Conservation (phyloP, 2,113 vertebrate genomes). For the Plecotus auritus region DNA sequence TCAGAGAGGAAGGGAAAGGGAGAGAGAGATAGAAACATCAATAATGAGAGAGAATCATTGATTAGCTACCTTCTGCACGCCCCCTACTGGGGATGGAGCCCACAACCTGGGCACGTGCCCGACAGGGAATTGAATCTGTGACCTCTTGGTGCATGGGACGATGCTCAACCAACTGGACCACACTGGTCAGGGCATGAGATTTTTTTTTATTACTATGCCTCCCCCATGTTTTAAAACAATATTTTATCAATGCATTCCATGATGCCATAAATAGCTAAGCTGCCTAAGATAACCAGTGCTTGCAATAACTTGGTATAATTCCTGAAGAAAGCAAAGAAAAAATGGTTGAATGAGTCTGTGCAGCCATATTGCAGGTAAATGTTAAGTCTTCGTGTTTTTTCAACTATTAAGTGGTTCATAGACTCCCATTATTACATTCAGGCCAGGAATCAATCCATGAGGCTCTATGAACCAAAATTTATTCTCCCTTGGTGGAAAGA, state of each 20-base stretch:
- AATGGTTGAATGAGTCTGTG: constrained; percentile 19
- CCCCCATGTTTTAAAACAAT: not conserved
- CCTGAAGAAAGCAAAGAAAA: constrained; percentile 10
- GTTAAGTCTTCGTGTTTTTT: not conserved
- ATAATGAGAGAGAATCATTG: not conserved
- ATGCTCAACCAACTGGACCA: not conserved
- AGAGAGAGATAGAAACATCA: not conserved
- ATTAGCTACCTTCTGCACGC: not conserved
- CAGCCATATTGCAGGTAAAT: not conserved
- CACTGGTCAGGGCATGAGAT: too few species aligned
- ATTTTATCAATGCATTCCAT: not conserved
- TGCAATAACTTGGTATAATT: not conserved
- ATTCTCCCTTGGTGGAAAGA: not conserved
- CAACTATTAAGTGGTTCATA: constrained; percentile 1
- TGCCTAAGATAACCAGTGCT: not conserved
- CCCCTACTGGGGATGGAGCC: not conserved
- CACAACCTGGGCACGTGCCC: not conserved
- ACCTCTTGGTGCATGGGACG: not conserved
- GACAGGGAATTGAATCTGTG: not conserved
- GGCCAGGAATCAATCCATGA: not conserved
- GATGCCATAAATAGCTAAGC: not conserved
- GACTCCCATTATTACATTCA: not conserved
- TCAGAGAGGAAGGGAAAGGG: not conserved
- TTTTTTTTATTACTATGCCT: not conserved
- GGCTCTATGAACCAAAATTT: not conserved